These are phyloP conservation scores for Papilio dardanus DNA, from an alignment of 1,140 invertebrate species.

Conservation along the genomic window DNA sequence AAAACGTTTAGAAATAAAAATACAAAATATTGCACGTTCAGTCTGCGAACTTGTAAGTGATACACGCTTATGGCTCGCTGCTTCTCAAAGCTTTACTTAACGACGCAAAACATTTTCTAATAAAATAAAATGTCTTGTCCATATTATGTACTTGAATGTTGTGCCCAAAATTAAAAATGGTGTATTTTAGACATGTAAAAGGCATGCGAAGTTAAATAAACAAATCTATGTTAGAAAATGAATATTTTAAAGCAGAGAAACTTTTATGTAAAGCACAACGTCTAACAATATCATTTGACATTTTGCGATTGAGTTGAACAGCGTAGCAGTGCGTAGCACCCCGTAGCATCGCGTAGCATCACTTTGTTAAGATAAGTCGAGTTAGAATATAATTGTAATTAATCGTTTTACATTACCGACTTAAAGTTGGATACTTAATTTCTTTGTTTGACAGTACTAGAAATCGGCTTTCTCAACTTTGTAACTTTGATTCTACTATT, in stretches of 20 bases:
- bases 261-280: not conserved
- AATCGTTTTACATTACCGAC: not conserved
- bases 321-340: too few species aligned
- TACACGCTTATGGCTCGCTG: slow-evolving; percentile 1
- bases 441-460: slow-evolving; percentile 11
- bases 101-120: slow-evolving; percentile 8
- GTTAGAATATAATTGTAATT: not conserved
- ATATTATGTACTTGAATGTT: not conserved
- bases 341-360: not conserved
- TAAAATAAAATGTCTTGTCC: not conserved
- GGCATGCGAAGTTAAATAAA: not conserved
- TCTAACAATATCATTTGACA: not conserved
- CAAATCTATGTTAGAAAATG: not conserved
- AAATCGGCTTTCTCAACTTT: slow-evolving; percentile 22
- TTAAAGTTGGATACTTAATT: slow-evolving; percentile 30
- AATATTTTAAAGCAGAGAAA: not conserved
- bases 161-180: not conserved
- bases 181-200: not conserved
- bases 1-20: slow-evolving; percentile 13
- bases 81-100: slow-evolving; percentile 6
- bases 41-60: slow-evolving; percentile 10
- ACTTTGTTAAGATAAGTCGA: not conserved
- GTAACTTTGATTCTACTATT: slow-evolving; percentile 24
- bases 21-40: not conserved
- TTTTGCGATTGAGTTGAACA: not conserved